These are phyloP conservation scores for Lepilemur ruficaudatus DNA, from an alignment of 2,797 vertebrate genomes.

Conservation along the genomic window DNA sequence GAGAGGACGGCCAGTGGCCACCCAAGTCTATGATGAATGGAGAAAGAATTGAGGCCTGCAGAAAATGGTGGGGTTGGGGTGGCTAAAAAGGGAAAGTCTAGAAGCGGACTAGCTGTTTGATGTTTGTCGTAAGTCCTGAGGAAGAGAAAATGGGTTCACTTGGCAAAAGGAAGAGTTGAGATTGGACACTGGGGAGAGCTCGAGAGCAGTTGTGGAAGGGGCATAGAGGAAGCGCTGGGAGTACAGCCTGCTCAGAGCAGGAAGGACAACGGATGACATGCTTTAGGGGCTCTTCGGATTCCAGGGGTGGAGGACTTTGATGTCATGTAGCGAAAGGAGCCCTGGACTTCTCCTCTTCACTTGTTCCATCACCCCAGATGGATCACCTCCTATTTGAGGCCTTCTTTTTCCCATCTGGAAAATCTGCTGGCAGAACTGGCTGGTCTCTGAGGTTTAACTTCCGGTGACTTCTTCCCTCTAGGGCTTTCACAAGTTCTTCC, in stretches of 20 bases:
- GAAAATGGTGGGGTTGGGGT: background rate
- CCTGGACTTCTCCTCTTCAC: background rate
- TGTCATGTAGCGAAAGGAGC: background rate
- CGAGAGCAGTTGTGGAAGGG: background rate
- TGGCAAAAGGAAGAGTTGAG: background rate
- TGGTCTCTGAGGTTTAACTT: background rate
- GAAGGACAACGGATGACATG: background rate
- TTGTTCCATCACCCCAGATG: background rate
- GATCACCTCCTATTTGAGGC: background rate
- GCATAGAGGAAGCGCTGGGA: background rate
- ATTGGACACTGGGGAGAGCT: background rate
- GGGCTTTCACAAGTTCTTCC: slow-evolving; percentile 65
- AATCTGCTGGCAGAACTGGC: background rate
- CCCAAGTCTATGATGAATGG: background rate
- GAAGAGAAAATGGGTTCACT: background rate
- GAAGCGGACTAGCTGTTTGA: background rate
- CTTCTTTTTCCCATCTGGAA: background rate
- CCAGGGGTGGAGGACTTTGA: background rate
- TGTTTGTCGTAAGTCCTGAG: background rate
- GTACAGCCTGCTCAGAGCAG: background rate
- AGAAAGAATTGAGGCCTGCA: background rate
- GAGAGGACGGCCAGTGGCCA: background rate
- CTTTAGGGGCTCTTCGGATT: background rate
- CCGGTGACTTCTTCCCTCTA: slow-evolving; percentile 32
- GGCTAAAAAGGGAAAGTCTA: background rate